Base-by-base conservation (phyloP, 1,140 invertebrate genomes). In the Calliphora vicina region DNA sequence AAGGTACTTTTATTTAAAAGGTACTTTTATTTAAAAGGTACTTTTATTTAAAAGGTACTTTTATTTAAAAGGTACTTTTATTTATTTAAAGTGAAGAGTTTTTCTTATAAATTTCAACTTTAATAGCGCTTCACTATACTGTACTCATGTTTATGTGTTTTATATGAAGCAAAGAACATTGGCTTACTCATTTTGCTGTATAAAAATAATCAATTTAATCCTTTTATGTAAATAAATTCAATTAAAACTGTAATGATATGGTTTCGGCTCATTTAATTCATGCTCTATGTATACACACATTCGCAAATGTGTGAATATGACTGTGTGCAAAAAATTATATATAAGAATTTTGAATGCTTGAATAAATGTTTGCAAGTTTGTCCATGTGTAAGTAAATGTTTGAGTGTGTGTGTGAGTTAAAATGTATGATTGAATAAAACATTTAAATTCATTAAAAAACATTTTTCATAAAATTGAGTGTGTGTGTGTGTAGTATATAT, bases 221-320 rank as follows among this genome's bases (percentile, higher is more conserved):
- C 74, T 78, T 78, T 78, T 78, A 78, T 78, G 42, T 43, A 78
- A 78, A 78, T 78, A 78, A 78, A 78, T 78, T 78, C 74, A 78
- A 78, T 78, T 78, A 78, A 78, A 78, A 78, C 74, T 78, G 74
- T 78, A 78, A 78, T 78, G 74, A 78, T 78, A 78, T 78, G 74
- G 74, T 78, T 78, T 78, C 74, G 74, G n/a, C 74, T 78, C 74
- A 78, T 78, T 78, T 78, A 78, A 78, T 78, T 78, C 74, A 67
- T 67, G 23, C 35, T 43, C n/a, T 78, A 23, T 25, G 6, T 9
- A n/a, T n/a, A n/a, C n/a, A n/a, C n/a, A 35, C 26, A 74, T 35
- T 17, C 15, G 27, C 27, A 74, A 71, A 50, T 50, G 45, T n/a
- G n/a, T n/a, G n/a, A n/a, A n/a, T n/a, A n/a, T 50, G 12, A 5